Percentiles rank a stretch among this genome's conserved stretches.
These are phyloP conservation scores for Enteromius unitaeniatus DNA, from an alignment of 2,797 vertebrate species.

Conservation along the genomic window DNA sequence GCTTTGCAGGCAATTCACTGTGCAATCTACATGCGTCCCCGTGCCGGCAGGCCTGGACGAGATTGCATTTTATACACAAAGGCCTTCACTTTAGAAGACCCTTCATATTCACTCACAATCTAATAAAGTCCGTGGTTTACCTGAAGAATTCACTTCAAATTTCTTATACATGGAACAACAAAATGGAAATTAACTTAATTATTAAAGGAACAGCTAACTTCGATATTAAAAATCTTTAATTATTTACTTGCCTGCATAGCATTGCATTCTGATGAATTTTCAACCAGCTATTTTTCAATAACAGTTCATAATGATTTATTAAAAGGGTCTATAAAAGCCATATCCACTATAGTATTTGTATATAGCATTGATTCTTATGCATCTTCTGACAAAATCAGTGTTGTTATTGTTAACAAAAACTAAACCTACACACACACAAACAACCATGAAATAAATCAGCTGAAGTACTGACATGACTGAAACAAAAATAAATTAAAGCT, in stretches of 20 bases:
- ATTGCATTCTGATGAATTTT: no score
- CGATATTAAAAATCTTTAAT: background rate
- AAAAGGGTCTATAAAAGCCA: no score
- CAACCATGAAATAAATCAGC: no score
- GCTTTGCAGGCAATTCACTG: constrained; percentile 76
- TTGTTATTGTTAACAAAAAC: no score
- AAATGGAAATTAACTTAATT: background rate
- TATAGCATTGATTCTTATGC: no score
- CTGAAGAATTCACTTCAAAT: constrained; percentile 43
- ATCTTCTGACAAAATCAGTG: no score
- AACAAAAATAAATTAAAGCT: no score
- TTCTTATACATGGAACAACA: constrained; percentile 39
- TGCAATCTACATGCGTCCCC: constrained; percentile 72
- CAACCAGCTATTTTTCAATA: no score
- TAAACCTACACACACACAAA: no score
- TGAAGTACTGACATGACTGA: no score
- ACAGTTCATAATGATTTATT: no score
- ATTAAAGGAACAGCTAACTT: background rate
- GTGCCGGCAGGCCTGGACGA: constrained; percentile 65
- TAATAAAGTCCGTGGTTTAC: constrained; percentile 67
- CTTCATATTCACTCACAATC: constrained; percentile 64
- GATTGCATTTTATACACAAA: constrained; percentile 78
- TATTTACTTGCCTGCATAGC: background rate
- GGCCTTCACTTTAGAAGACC: constrained; percentile 60
- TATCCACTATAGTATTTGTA: no score